Percentiles rank a stretch among this genome's conserved stretches.
These are phyloP conservation scores for Incurvaria masculella DNA, from an alignment of 2,888 invertebrate genomes.

Conservation along the genomic window DNA sequence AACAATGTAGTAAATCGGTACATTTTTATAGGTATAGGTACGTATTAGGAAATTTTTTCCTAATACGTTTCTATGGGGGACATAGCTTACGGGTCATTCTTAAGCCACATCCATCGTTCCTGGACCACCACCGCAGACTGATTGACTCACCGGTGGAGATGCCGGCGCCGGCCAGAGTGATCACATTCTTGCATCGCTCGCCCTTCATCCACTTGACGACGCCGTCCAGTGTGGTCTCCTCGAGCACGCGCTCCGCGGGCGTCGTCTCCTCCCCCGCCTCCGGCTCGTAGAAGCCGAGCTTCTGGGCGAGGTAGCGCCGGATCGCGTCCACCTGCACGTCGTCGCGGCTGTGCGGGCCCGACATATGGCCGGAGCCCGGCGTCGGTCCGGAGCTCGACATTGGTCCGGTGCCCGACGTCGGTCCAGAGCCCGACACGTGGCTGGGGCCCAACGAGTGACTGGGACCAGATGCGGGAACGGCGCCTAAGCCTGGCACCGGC, in stretches of 20 bases:
- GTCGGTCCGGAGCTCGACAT: slow-evolving; percentile 17
- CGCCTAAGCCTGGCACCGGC: background rate
- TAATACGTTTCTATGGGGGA: too few relatives aligned
- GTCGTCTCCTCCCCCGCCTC: slow-evolving; percentile 29
- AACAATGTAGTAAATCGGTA: too few relatives aligned
- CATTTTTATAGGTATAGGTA: too few relatives aligned
- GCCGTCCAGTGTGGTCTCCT: slow-evolving; percentile 71
- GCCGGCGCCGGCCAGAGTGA: slow-evolving; percentile 95
- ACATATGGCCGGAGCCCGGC: slow-evolving; percentile 37
- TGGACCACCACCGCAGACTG: too few relatives aligned
- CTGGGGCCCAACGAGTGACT: too few relatives aligned
- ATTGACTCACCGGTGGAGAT: slow-evolving; percentile 92
- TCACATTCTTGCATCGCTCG: slow-evolving; percentile 76
- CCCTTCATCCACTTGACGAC: slow-evolving; percentile 76
- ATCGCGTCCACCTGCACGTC: slow-evolving; percentile 60
- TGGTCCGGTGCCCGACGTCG: slow-evolving; percentile 26
- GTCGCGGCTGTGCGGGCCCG: slow-evolving; percentile 36
- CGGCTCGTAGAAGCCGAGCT: slow-evolving; percentile 57
- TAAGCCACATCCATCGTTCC: too few relatives aligned
- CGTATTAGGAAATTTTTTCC: too few relatives aligned
- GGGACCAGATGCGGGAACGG: too few relatives aligned
- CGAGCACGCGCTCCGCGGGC: slow-evolving; percentile 52
- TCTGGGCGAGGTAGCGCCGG: slow-evolving; percentile 62
- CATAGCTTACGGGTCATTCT: too few relatives aligned
- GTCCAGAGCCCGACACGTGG: slow-evolving; percentile 10